Evolutionary conservation across 2,888 invertebrate species (phyloP).

Genomic region (Dicyrtoma fusca): DNA sequence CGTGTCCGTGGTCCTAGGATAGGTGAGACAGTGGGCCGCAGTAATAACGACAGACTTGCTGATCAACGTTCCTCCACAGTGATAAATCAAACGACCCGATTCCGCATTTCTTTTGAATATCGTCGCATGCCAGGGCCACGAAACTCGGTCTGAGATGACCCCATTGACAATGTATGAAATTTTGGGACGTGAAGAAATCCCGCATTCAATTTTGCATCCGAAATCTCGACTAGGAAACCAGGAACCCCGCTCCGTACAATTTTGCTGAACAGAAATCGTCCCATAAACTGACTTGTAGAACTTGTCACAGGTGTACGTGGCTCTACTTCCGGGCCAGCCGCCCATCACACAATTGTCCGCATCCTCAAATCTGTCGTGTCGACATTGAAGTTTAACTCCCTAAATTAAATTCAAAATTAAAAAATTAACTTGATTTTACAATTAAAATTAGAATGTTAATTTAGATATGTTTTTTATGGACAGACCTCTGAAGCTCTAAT

Average conservation of each 20-base stretch:
- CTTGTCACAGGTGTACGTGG: conserved; percentile 4
- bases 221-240: conserved; percentile 4
- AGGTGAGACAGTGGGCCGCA: conserved; percentile 23
- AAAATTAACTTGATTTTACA: neutral
- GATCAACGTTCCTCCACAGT: conserved; percentile 27
- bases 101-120: conserved; percentile 2
- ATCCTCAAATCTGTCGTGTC: neutral
- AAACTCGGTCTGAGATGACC: conserved; percentile 7
- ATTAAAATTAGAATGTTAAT: neutral
- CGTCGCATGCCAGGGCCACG: conserved; percentile 34
- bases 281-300: neutral
- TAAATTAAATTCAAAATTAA: neutral
- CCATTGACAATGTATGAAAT: conserved; percentile 11
- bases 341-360: neutral
- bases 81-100: neutral
- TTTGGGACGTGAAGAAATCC: conserved; percentile 10
- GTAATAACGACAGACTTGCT: conserved; percentile 10
- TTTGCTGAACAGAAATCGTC: neutral
- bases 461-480: too few relatives aligned
- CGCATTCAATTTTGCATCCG: conserved; percentile 18
- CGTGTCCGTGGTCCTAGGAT: neutral
- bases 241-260: conserved; percentile 9
- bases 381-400: neutral
- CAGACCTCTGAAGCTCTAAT: too few relatives aligned
- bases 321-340: neutral